Evolutionary conservation across 2,888 invertebrate species (phyloP).

Genomic region (Microctonus hyperodae): DNA sequence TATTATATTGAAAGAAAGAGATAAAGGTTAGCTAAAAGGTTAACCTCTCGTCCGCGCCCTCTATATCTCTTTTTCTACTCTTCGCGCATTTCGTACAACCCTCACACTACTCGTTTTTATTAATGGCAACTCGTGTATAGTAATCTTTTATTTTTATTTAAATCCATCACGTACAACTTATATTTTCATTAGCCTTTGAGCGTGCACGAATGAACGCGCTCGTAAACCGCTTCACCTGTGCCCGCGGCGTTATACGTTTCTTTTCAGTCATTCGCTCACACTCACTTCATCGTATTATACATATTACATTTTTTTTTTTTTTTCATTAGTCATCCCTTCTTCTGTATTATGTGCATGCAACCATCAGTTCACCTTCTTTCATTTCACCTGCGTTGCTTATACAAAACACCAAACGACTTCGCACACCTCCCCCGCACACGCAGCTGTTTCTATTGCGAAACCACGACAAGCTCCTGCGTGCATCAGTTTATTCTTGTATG

Average conservation of each 20-base stretch:
- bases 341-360: no score
- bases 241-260: constrained; percentile 38
- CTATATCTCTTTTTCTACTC: background rate
- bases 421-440: constrained; percentile 21
- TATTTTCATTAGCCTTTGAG: constrained; percentile 61
- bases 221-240: constrained; percentile 43
- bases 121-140: constrained; percentile 13
- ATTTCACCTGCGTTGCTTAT: constrained; percentile 26
- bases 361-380: constrained; percentile 17
- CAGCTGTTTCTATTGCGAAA: constrained; percentile 3
- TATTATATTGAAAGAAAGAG: constrained; percentile 24
- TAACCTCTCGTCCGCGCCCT: constrained; percentile 30
- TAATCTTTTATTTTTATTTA: constrained; percentile 51
- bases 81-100: background rate
- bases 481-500: no score
- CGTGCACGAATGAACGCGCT: constrained; percentile 33
- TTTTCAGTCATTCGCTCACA: no score
- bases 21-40: constrained; percentile 30
- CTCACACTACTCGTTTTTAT: background rate
- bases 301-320: background rate
- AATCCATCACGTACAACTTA: constrained; percentile 59
- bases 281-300: constrained; percentile 10
- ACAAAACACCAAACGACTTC: constrained; percentile 20
- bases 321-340: constrained; percentile 22
- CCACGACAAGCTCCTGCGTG: background rate